Conservation (phyloP, 1,140 invertebrate genomes). For the Drosophila santomea region DNA sequence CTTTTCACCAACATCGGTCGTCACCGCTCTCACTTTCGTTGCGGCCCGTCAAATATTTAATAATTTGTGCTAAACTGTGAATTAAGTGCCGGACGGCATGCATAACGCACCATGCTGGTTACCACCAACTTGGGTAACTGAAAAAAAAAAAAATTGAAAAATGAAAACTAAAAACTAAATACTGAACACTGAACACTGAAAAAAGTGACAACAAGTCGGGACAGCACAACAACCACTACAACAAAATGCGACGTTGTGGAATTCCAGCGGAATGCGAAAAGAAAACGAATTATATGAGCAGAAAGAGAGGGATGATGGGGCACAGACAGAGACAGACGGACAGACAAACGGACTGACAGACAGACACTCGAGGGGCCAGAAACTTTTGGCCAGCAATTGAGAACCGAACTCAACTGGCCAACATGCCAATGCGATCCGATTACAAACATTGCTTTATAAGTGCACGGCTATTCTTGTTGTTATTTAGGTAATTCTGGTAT, state of each 20-base stretch:
- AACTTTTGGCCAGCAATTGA: slow-evolving; percentile 57
- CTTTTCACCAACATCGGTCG: slow-evolving; percentile 16
- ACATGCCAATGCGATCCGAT: slow-evolving; percentile 55
- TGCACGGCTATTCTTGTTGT: slow-evolving; percentile 42
- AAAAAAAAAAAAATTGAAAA: background rate
- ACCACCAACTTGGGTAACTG: background rate
- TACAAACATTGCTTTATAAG: slow-evolving; percentile 48
- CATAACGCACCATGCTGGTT: slow-evolving; percentile 56
- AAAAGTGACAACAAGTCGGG: slow-evolving; percentile 15
- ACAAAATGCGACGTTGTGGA: slow-evolving; percentile 62
- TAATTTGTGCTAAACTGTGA: slow-evolving; percentile 79
- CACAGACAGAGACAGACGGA: slow-evolving; percentile 2
- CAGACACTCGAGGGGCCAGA: slow-evolving; percentile 6
- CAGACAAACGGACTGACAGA: background rate
- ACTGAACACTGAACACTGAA: background rate
- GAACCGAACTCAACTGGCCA: slow-evolving; percentile 25
- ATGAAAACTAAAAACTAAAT: background rate
- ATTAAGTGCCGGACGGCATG: slow-evolving; percentile 58
- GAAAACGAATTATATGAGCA: slow-evolving; percentile 59
- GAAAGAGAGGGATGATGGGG: slow-evolving; percentile 24
- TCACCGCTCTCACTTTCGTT: slow-evolving; percentile 71
- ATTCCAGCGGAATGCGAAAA: slow-evolving; percentile 77
- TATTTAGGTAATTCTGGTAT: slow-evolving; percentile 68
- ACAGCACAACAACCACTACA: slow-evolving; percentile 13
- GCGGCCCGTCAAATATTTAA: slow-evolving; percentile 74